Percentiles rank a stretch among this genome's conserved stretches.
Conservation (phyloP, 2,797 vertebrate genomes). For the Muscicapa comitata region DNA sequence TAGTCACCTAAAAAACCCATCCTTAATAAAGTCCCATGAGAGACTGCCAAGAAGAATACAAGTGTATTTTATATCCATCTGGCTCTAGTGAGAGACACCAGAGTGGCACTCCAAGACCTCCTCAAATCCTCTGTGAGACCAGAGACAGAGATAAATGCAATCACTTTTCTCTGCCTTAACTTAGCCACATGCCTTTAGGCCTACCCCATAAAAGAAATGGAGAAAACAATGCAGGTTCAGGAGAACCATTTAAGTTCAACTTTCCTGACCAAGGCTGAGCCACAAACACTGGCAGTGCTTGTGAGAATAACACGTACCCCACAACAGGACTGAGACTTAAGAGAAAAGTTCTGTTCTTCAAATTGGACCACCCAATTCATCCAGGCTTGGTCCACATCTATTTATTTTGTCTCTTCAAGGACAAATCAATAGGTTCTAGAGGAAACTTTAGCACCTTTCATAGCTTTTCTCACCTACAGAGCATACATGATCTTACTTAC, state of each 20-base stretch:
- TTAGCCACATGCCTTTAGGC: not conserved
- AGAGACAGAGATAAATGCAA: not conserved
- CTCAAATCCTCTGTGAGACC: not conserved
- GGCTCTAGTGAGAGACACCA: not conserved
- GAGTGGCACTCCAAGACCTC: not conserved
- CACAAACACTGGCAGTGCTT: not conserved
- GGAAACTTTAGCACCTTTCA: not conserved
- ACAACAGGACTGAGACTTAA: not conserved
- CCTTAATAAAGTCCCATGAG: not conserved
- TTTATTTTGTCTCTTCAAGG: not conserved
- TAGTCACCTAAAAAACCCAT: not conserved
- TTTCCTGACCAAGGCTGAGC: not conserved
- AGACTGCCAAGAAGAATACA: not conserved
- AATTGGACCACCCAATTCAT: not conserved
- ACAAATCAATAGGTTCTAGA: not conserved
- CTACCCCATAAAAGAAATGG: not conserved
- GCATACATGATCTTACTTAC: not conserved
- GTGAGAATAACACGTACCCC: not conserved
- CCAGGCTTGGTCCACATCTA: not conserved
- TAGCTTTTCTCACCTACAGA: not conserved
- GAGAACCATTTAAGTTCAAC: not conserved
- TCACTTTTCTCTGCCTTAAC: not conserved
- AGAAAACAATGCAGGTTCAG: not conserved
- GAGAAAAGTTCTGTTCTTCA: not conserved
- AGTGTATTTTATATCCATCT: not conserved